Evolutionary conservation across 2,113 vertebrate species (phyloP).

Genomic region (Tupaia chinensis): DNA sequence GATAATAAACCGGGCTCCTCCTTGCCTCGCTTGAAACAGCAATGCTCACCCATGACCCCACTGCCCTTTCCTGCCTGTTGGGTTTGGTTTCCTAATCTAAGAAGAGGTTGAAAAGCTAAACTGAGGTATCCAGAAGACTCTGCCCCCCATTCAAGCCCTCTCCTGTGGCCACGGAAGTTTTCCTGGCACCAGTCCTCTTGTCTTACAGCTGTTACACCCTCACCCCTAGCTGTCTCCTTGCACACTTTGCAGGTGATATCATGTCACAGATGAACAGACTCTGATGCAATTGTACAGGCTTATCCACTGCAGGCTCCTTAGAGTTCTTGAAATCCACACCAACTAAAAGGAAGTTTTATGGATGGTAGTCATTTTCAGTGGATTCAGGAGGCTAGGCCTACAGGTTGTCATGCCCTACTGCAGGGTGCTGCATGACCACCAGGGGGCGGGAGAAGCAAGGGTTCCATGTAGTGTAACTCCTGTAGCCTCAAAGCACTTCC

Average conservation of each 20-base stretch:
- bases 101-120: not conserved
- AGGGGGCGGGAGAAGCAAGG: too few relatives aligned
- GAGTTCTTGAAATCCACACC: too few relatives aligned
- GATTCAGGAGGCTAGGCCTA: not conserved
- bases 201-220: not conserved
- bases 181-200: too few relatives aligned
- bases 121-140: not conserved
- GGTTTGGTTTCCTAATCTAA: not conserved
- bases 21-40: not conserved
- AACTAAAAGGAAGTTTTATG: not conserved
- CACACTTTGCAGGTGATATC: not conserved
- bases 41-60: not conserved
- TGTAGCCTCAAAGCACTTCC: not conserved
- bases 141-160: too few relatives aligned
- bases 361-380: not conserved
- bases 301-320: accelerated
- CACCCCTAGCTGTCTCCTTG: accelerated
- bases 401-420: not conserved
- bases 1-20: not conserved
- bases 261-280: not conserved
- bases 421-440: too few relatives aligned
- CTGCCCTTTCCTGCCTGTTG: not conserved
- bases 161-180: too few relatives aligned
- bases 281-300: too few relatives aligned
- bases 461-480: too few relatives aligned